Conservation (phyloP, 2,888 invertebrate genomes). For the Cephus runcator region DNA sequence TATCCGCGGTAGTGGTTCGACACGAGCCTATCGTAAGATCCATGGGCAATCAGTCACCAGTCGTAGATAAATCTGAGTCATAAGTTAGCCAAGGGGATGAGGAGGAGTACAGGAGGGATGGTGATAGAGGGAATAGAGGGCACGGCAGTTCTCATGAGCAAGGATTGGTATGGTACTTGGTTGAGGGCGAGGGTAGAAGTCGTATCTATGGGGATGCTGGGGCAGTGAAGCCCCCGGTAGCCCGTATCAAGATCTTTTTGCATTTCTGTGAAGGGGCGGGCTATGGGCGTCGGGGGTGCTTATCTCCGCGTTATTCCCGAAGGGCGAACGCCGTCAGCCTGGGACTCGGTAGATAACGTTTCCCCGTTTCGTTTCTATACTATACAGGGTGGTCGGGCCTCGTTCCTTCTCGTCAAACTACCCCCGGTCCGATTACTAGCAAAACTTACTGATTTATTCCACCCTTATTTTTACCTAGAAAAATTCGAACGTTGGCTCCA, state of each 20-base stretch:
- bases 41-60: slow-evolving; percentile 53
- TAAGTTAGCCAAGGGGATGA: slow-evolving; percentile 45
- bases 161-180: too few species aligned
- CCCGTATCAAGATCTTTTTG: slow-evolving; percentile 64
- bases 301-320: slow-evolving; percentile 64
- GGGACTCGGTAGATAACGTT: slow-evolving; percentile 62
- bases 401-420: slow-evolving; percentile 1
- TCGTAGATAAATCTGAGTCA: slow-evolving; percentile 63
- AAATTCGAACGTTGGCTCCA: background rate
- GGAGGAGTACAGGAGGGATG: too few species aligned
- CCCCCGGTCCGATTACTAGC: background rate
- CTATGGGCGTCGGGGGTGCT: slow-evolving; percentile 47
- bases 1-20: too few species aligned
- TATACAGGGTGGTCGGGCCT: slow-evolving; percentile 14
- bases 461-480: background rate
- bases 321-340: slow-evolving; percentile 63
- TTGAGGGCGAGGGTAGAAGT: background rate
- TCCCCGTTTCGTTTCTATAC: slow-evolving; percentile 27
- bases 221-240: slow-evolving; percentile 31
- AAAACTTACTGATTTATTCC: too few species aligned
- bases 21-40: too few species aligned
- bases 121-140: too few species aligned
- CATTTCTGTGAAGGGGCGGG: slow-evolving; percentile 52
- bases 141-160: too few species aligned
- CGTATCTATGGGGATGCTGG: slow-evolving; percentile 41